These are phyloP conservation scores for Pithys albifrons DNA, from an alignment of 2,113 vertebrate species.

Conservation along the genomic window DNA sequence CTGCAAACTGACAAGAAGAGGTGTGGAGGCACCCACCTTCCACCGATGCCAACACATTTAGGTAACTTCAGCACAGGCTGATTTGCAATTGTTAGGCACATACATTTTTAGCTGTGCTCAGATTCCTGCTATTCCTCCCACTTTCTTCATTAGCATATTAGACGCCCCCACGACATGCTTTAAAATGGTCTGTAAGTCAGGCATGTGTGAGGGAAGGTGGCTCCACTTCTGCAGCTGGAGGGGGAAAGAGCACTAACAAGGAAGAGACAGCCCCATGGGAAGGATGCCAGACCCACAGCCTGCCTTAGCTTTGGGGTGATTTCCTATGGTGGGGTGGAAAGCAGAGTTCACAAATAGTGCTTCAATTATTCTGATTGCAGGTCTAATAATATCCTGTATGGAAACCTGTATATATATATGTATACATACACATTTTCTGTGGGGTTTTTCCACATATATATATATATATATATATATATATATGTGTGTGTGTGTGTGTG, in stretches of 20 bases:
- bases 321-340: not conserved
- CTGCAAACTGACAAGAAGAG: constrained; percentile 63
- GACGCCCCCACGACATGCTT: constrained; percentile 61
- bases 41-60: constrained; percentile 59
- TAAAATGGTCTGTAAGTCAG: constrained; percentile 61
- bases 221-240: constrained; percentile 14
- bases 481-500: not conserved
- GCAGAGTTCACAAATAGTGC: not conserved
- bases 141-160: constrained; percentile 70
- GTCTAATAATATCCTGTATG: not conserved
- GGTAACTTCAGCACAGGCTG: constrained; percentile 66
- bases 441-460: not conserved
- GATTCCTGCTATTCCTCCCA: constrained; percentile 67
- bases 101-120: constrained; percentile 73
- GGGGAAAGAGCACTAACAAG: not conserved
- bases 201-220: constrained; percentile 45
- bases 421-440: not conserved
- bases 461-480: fast-evolving
- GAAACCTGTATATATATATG: not conserved
- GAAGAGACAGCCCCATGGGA: not conserved
- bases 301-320: not conserved
- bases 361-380: not conserved
- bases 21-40: constrained; percentile 65
- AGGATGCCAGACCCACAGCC: not conserved
- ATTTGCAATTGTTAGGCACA: constrained; percentile 64